These are phyloP conservation scores for Chaetodon trifascialis DNA, from an alignment of 2,113 vertebrate genomes.

Conservation along the genomic window DNA sequence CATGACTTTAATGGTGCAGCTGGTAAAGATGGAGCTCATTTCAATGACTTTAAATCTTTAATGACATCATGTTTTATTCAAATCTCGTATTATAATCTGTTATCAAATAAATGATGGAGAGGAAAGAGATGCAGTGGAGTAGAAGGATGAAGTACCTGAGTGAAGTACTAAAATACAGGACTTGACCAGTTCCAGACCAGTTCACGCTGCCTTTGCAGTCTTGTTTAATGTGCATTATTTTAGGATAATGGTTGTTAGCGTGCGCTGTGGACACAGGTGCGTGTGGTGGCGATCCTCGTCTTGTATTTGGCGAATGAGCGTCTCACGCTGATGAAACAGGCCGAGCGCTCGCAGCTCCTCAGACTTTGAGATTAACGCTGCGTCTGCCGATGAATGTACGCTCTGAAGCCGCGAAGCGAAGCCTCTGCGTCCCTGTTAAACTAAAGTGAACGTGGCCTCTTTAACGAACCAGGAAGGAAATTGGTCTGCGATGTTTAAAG, in stretches of 20 bases:
- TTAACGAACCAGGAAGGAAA: neutral
- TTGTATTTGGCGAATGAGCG: too few species aligned
- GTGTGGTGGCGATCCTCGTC: too few species aligned
- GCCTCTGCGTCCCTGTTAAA: slow-evolving; percentile 13
- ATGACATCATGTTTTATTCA: too few species aligned
- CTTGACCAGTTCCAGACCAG: neutral
- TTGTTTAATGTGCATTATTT: neutral
- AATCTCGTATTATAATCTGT: too few species aligned
- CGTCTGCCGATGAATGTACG: slow-evolving; percentile 44
- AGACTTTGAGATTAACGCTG: neutral
- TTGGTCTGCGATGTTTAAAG: slow-evolving; percentile 1
- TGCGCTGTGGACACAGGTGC: too few species aligned
- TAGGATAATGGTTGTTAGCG: neutral
- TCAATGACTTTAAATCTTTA: too few species aligned
- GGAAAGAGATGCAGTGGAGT: too few species aligned
- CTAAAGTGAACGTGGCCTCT: slow-evolving; percentile 14
- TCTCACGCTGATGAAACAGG: neutral
- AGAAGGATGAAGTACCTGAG: too few species aligned
- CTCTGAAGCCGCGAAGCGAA: neutral
- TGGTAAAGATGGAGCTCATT: too few species aligned
- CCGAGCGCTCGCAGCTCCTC: neutral
- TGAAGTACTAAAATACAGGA: too few species aligned
- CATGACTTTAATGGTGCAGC: too few species aligned
- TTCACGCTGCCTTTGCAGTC: neutral
- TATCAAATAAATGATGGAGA: too few species aligned